Conservation (phyloP, 2,113 vertebrate species). For the Heterochromis multidens region DNA sequence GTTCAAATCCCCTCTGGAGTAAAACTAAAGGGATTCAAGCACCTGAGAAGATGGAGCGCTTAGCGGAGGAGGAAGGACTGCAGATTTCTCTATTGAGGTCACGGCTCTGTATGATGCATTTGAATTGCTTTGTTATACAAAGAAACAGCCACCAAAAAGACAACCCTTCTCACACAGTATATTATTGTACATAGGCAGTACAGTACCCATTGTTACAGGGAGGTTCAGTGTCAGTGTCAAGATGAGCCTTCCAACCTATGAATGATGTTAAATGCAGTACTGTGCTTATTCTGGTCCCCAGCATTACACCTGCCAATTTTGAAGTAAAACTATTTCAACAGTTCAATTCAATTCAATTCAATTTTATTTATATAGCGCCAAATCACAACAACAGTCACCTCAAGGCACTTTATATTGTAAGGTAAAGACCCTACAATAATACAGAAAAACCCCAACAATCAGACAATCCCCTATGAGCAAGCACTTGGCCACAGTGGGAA, state of each 20-base stretch:
- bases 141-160: conserved; percentile 23
- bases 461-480: too few species aligned
- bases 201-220: neutral
- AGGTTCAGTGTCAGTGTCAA: neutral
- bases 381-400: too few species aligned
- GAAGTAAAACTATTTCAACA: neutral
- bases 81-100: conserved; percentile 65
- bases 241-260: neutral
- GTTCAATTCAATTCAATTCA: too few species aligned
- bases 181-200: neutral
- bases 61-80: conserved; percentile 35
- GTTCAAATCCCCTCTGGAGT: conserved; percentile 63
- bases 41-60: conserved; percentile 54
- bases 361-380: too few species aligned
- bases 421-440: too few species aligned
- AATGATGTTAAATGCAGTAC: neutral
- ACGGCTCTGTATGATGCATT: conserved; percentile 21
- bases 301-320: neutral
- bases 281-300: neutral
- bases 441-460: too few species aligned
- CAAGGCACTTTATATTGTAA: too few species aligned
- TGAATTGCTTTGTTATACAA: conserved; percentile 26
- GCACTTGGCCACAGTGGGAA: too few species aligned
- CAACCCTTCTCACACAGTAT: neutral
- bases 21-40: conserved; percentile 64